Conservation (phyloP, 2,797 vertebrate genomes). For the Artibeus lituratus region DNA sequence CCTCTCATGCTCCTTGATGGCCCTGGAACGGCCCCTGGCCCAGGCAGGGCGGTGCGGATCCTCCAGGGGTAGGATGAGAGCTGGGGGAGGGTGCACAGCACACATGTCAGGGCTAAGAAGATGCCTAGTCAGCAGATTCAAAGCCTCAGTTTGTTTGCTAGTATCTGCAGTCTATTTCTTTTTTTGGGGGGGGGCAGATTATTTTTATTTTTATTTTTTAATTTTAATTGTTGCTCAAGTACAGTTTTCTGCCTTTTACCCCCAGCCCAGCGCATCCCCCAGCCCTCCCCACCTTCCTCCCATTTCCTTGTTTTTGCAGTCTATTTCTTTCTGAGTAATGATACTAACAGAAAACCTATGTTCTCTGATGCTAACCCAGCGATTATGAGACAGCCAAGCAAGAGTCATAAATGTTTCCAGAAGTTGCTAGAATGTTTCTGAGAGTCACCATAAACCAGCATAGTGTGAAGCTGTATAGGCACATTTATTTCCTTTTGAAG, state of each 20-base stretch:
- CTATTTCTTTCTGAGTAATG: background rate
- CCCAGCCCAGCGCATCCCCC: too few species aligned
- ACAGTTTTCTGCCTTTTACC: too few species aligned
- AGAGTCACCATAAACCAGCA: background rate
- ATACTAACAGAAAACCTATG: background rate
- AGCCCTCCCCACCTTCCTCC: too few species aligned
- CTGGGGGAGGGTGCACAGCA: background rate
- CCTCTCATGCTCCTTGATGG: background rate
- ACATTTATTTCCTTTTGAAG: background rate
- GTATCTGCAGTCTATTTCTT: background rate
- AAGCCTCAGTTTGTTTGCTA: background rate
- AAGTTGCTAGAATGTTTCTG: background rate
- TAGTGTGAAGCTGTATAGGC: background rate
- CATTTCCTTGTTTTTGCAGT: background rate
- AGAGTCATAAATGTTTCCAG: background rate
- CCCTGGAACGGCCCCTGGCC: background rate
- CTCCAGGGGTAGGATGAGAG: background rate
- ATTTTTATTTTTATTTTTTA: too few species aligned
- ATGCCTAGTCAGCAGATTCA: background rate
- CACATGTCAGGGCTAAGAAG: background rate
- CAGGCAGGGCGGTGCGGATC: rapidly evolving
- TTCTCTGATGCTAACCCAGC: background rate
- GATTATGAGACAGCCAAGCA: background rate
- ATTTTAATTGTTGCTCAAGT: too few species aligned
- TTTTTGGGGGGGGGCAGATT: too few species aligned